Base-by-base conservation (phyloP, 2,113 vertebrate genomes). In the Labrus mixtus region DNA sequence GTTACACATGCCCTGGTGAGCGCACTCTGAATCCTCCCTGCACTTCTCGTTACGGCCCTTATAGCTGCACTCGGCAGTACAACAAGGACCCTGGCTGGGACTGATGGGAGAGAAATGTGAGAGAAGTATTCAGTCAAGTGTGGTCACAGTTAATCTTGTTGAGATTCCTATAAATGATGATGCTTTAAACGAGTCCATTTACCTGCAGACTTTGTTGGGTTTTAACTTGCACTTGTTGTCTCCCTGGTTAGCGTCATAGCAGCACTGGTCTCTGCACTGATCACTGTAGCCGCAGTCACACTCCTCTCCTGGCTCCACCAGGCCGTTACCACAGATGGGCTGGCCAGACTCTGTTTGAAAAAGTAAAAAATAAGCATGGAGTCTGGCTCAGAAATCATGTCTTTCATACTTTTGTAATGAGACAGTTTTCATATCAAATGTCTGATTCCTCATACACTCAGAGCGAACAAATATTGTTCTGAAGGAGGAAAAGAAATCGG, bases 281-380 rank as follows among this genome's bases (percentile, higher is more conserved):
- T 99, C 98, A n/a, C 94, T 97, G 90, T 99, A 99, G 23, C 98
- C 98, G 68, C 98, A 99, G 69, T 99, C 98, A 67, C 98, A 99
- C 84, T 99, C 92, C 78, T 99, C 98, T 19, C 98, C 98, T 36
- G 95, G 95, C 87, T 99, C 98, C 55, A 99, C 97, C 89, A 99
- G 92, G 17, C 98, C 97, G 23, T 99, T 99, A 6, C 98, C 98
- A 89, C 98, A 99, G 85, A 99, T 99, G 54, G 98, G 98, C 80
- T 99, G 97, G 53, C 97, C 97, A 54, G 98, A 99, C 89, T 99
- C 98, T 99, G 87, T 74, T 60, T 65, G 33, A 19, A 19, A 29
- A 66, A 62, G 65, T 2, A 39, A 29, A 25, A 51, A 59, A 69
- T 23, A 56, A 86, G 81, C 50, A 76, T 5, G 11, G 36, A 64